Base-by-base conservation (phyloP, 2,797 vertebrate genomes). In the Heliangelus exortis region DNA sequence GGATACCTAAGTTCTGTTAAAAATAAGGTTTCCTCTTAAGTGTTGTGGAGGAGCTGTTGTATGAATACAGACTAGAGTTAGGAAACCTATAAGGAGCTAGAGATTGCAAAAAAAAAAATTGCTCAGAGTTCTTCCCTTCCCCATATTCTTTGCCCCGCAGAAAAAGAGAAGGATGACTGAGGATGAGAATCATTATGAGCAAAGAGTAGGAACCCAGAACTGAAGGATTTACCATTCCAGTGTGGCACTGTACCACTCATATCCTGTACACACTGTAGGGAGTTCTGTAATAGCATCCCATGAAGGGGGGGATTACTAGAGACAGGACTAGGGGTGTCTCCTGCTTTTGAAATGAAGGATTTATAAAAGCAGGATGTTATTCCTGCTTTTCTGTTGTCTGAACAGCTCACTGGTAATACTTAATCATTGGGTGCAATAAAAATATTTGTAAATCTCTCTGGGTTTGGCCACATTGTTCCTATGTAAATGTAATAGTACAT, bases 121-220 rank as follows among this genome's bases (percentile, higher is more conserved):
- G 39, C 58, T 85, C 29, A 72, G 14, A 79, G 43, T 74, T 77
- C 53, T 89, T 79, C 51, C 31, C 15, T 18, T 47, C 15, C 18
- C 80, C 18, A 16, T 61, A 28, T 2, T 81, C 16, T 28, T 67
- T 16, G 15, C 15, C 51, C 0, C 0, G 26, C 7, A 33, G 1
- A 53, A 31, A 19, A 76, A 4, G 5, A 43, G 71, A 78, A 90
- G 59, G 41, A 55, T 55, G 81, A 84, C 19, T 61, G 16, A 93
- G 72, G 89, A 55, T 12, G 53, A 90, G 34, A 92, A 74, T 83
- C 76, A 28, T 21, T 31, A 12, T 33, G 23, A 82, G 41, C 25
- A 61, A 79, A 12, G 34, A 28, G 36, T 14, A 43, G 75, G 43
- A 94, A 47, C 3, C 9, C 31, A 47, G 29, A 13, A 22, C 43